Percentiles rank a stretch among this genome's conserved stretches.
phyloP scores from a whole-genome alignment of 2,797 vertebrate genomes.

The Crocidura indochinensis region DNA sequence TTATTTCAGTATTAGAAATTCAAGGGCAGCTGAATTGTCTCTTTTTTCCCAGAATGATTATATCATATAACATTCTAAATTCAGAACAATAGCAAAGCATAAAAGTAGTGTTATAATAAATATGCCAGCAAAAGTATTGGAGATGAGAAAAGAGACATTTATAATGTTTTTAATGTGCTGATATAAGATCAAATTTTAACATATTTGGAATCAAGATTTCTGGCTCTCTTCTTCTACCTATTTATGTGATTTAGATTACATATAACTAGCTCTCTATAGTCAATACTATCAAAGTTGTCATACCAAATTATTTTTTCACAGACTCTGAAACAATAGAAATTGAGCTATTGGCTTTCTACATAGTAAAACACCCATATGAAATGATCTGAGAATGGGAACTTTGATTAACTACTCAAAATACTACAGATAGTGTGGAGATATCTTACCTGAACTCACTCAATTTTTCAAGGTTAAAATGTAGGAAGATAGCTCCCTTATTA shows the following conservation, averaged over 20 bases:
- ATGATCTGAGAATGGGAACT: background rate
- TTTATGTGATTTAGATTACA: too few relatives aligned
- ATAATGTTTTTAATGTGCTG: too few relatives aligned
- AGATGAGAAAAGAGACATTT: background rate
- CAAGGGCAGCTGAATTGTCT: too few relatives aligned
- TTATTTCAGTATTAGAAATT: too few relatives aligned
- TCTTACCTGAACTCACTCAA: background rate
- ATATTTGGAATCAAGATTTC: background rate
- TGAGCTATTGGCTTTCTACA: too few relatives aligned
- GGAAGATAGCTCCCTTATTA: background rate
- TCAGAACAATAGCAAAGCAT: too few relatives aligned
- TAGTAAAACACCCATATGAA: background rate
- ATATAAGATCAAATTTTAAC: background rate
- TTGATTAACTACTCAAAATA: background rate
- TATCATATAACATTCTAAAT: too few relatives aligned
- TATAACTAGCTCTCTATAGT: background rate
- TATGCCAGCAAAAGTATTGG: background rate
- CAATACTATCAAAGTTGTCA: background rate
- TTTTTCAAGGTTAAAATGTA: background rate
- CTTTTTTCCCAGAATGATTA: too few relatives aligned
- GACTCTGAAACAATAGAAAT: background rate
- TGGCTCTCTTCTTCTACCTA: background rate
- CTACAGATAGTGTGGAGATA: too few relatives aligned
- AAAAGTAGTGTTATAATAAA: too few relatives aligned
- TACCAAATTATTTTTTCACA: background rate